Evolutionary conservation across 2,113 vertebrate genomes (phyloP).

Genomic region (Megalops atlanticus): DNA sequence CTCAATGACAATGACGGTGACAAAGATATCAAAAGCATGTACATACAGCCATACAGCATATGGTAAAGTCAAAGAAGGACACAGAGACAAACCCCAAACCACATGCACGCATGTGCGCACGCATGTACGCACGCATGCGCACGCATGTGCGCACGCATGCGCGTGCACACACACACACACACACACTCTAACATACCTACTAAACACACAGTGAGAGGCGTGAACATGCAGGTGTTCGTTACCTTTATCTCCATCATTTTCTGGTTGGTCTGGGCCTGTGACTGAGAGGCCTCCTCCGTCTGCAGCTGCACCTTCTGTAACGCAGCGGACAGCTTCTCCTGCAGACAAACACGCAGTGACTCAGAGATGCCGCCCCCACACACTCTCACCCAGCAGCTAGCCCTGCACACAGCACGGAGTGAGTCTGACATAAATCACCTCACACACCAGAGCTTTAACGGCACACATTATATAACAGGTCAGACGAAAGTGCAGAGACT

Average conservation of each 20-base stretch:
- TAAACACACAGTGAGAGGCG: no score
- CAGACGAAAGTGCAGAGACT: no score
- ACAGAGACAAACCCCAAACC: not conserved
- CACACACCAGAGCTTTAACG: no score
- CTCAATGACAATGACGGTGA: no score
- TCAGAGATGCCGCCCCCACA: no score
- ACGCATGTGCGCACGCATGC: constrained; percentile 6
- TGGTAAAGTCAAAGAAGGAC: not conserved
- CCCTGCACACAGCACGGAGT: not conserved
- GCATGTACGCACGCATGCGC: not conserved
- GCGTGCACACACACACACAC: not conserved
- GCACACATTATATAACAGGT: no score
- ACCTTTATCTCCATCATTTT: constrained; percentile 67
- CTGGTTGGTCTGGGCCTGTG: constrained; percentile 60
- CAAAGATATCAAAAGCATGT: not conserved
- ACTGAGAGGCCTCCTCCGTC: constrained; percentile 53
- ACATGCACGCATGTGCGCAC: not conserved
- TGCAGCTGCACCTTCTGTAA: constrained; percentile 58
- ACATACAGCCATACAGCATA: not conserved
- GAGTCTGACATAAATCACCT: no score
- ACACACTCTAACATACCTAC: constrained; percentile 6
- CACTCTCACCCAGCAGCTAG: no score
- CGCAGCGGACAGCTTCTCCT: constrained; percentile 62
- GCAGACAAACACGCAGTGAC: constrained; percentile 24
- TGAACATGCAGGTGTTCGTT: not conserved